Evolutionary conservation across 2,888 invertebrate species (phyloP).

Genomic region (Eulithis prunata): DNA sequence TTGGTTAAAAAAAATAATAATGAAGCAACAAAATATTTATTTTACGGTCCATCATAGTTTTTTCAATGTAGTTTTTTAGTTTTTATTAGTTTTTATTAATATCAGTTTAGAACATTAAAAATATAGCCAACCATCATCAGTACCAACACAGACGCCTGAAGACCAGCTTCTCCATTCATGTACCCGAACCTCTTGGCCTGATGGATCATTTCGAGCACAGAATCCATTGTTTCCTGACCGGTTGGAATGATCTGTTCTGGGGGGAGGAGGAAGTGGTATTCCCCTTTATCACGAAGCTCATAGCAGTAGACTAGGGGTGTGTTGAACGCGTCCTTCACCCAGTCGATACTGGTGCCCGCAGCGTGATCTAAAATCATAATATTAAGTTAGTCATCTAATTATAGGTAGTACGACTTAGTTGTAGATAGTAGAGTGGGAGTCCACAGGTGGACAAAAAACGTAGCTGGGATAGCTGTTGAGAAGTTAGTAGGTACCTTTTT

Average conservation of each 20-base stretch:
- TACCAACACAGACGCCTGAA: slow-evolving; percentile 18
- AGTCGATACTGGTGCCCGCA: slow-evolving; percentile 68
- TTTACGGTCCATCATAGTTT: no score
- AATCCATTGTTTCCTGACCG: slow-evolving; percentile 79
- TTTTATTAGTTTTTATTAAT: background rate
- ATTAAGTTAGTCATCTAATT: background rate
- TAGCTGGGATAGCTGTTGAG: no score
- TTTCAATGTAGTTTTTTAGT: no score
- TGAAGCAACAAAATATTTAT: no score
- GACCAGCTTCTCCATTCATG: slow-evolving; percentile 34
- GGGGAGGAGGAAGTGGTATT: slow-evolving; percentile 72
- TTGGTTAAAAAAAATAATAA: no score
- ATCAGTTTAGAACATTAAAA: slow-evolving; percentile 22
- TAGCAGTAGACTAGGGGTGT: slow-evolving; percentile 64
- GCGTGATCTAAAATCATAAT: slow-evolving; percentile 58
- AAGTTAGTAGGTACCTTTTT: no score
- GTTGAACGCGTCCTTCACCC: slow-evolving; percentile 58
- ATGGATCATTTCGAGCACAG: slow-evolving; percentile 66
- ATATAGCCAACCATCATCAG: slow-evolving; percentile 24
- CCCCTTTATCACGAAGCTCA: slow-evolving; percentile 84
- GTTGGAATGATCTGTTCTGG: slow-evolving; percentile 82
- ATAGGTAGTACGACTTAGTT: no score
- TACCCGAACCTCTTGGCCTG: slow-evolving; percentile 59
- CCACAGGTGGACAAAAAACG: no score
- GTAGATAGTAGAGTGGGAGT: no score